A percentile compares a stretch with the other conserved stretches of the same genome.
Conservation (phyloP, 2,888 invertebrate species). For the Norana najaformis region DNA sequence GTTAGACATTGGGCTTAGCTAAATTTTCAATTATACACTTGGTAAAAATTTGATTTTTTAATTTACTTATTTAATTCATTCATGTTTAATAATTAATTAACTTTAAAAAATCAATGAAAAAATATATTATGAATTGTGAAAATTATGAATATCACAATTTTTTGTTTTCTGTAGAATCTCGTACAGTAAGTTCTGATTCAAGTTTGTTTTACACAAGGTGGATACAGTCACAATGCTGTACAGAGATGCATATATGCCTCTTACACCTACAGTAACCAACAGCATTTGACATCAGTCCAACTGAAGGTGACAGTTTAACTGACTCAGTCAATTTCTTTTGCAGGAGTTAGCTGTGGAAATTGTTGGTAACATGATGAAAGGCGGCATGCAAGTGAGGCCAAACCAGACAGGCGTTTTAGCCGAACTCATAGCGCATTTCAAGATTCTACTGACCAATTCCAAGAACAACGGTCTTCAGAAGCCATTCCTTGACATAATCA, state of each 20-base stretch:
- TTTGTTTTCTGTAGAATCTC: neutral
- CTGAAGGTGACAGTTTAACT: neutral
- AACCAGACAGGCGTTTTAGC: neutral
- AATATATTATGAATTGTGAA: too few relatives aligned
- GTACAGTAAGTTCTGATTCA: too few relatives aligned
- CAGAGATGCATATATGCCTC: neutral
- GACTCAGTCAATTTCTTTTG: neutral
- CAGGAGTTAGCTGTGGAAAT: neutral
- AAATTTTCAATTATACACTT: neutral
- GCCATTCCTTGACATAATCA: conserved; percentile 26
- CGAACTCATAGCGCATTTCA: neutral
- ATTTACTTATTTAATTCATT: neutral
- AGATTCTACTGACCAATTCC: neutral
- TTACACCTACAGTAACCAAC: neutral
- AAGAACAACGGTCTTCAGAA: neutral
- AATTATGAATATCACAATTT: neutral
- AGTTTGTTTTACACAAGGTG: neutral
- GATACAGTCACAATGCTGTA: neutral
- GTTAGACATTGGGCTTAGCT: neutral
- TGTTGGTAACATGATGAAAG: neutral
- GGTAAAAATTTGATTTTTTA: neutral
- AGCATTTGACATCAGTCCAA: neutral
- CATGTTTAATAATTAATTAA: neutral
- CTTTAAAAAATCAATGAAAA: too few relatives aligned
- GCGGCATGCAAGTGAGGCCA: neutral